Base-by-base conservation (phyloP, 1,140 invertebrate genomes). In the Glossosoma conforme region DNA sequence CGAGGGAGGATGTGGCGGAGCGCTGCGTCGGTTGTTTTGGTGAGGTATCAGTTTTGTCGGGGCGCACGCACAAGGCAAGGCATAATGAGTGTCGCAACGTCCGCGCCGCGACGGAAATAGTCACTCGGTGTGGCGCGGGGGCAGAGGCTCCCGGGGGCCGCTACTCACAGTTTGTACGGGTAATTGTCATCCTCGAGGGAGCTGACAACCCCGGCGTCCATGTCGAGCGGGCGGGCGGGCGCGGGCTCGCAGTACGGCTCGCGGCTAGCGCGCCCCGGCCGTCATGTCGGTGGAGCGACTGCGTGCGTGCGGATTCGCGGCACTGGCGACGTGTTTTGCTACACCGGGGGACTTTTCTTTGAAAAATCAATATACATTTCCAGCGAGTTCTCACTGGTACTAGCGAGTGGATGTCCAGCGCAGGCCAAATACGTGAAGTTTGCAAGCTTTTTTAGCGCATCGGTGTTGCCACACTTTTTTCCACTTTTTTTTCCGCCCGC, bases 331-430 rank as follows among this genome's bases (percentile, higher is more conserved):
- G 67, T 72, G 71, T 74, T 74, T 72, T 72, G 68, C 71, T 72
- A 72, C 71, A 72, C 71, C 62, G 68, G 69, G 68, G 67, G 68
- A 74, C 67, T 74, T 74, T 74, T 74, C 69, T 74, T 71, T 74
- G 70, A 75, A 75, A 75, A 75, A 75, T 75, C 72, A 74, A 75
- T 75, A 75, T 71, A 71, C 72, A 75, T 73, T 73, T 74, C 71
- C 69, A n/a, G 66, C 66, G 68, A 71, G 70, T 72, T 69, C 60
- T 51, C n/a, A n/a, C n/a, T 61, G 68, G 67, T 68, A 69, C 67
- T 67, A 68, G 69, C 71, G 72, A 75, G 72, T 73, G 70, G 70
- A 75, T 72, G 72, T 74, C 72, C 72, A 75, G 72, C 72, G 72
- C 72, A 73, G 70, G 70, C 72, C 71, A 72, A 64, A 67, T 72